Evolutionary conservation across 2,113 vertebrate genomes (phyloP).

Genomic region (Mustelus asterias): DNA sequence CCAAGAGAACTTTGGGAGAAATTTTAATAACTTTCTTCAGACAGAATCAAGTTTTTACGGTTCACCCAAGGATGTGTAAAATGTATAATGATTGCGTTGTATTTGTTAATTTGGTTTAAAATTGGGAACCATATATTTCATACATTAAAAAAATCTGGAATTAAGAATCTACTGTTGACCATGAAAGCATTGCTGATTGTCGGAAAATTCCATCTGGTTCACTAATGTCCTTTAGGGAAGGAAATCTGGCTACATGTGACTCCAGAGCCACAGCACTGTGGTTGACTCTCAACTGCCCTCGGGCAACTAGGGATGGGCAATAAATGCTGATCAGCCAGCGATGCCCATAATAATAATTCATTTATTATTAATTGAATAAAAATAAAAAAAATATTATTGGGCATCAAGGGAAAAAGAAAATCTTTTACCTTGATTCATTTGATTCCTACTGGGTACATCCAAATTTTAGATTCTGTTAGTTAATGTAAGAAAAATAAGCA

Average conservation of each 20-base stretch:
- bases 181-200: too few relatives aligned
- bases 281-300: too few relatives aligned
- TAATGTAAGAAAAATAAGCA: not conserved
- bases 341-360: too few relatives aligned
- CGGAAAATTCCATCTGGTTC: too few relatives aligned
- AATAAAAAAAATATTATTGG: too few relatives aligned
- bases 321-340: too few relatives aligned
- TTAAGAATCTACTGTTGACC: too few relatives aligned
- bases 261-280: too few relatives aligned
- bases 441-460: not conserved
- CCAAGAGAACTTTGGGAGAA: not conserved
- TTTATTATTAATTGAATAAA: too few relatives aligned
- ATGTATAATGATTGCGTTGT: not conserved
- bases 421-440: not conserved
- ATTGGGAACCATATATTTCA: not conserved
- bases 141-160: not conserved
- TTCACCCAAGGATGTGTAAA: not conserved
- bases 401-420: not conserved
- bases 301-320: too few relatives aligned
- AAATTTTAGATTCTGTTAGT: not conserved
- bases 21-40: not conserved
- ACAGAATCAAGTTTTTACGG: not conserved
- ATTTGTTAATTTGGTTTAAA: slow-evolving; percentile 1
- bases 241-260: too few relatives aligned
- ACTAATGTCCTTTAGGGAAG: too few relatives aligned